Evolutionary conservation across 2,113 vertebrate genomes (phyloP), one percentile per base, ranked within the genome.

Genomic region (Perognathus longimembris): DNA sequence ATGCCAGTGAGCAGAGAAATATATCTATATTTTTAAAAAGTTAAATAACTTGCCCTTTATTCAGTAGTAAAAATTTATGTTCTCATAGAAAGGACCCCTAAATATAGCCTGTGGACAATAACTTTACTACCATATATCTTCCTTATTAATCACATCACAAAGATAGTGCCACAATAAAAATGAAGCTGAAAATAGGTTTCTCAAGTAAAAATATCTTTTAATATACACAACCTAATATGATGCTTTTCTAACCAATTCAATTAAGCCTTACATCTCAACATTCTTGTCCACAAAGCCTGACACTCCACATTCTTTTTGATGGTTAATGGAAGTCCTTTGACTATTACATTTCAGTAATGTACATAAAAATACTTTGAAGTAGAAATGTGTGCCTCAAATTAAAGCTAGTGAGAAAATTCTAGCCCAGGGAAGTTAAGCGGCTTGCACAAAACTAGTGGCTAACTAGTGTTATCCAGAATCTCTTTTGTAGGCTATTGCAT

Each of bases 41-140:
- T 85, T 85, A 91, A 73, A 83, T 90, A 82, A 88, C 34, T 85
- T 93, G 78, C 42, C 38, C 92, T 89, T 96, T 50, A 50, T 63
- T 94, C 28, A 89, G 10, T 8, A 38, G 73, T 71, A 81, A 94
- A 93, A 94, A 85, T 77, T 59, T 42, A 63, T 84, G 28, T 82
- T 94, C 73, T 87, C 84, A 32, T 22, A 80, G 80, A 59, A 94
- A 86, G 17, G 7, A 89, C 21, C 26, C 74, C 73, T 15, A 28
- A 85, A 77, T 10, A 78, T 10, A 92, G 38, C 12, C 17, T 74
- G 7, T 45, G 32, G 15, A 73, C 3, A 86, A 76, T 85, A 77
- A 63, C 34, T 76, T 45, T 24, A 90, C 85, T 87, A 59, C 24
- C 32, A 95, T 50, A 69, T 88, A 32, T 78, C 20, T 73, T 88